These are phyloP conservation scores for Lithosia quadra DNA, from an alignment of 2,888 invertebrate genomes.

Conservation along the genomic window DNA sequence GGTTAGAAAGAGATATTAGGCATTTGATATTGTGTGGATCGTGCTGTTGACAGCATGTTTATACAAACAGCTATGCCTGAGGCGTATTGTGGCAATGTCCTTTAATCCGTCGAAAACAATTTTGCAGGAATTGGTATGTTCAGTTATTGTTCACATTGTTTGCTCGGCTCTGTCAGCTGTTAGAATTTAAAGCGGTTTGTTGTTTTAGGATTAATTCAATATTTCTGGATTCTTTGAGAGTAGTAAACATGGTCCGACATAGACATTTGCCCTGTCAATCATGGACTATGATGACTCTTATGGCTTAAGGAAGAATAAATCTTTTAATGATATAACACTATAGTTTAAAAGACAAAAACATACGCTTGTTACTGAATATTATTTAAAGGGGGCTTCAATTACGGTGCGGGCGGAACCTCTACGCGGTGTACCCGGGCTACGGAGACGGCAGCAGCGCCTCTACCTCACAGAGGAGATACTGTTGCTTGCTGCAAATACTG, in stretches of 20 bases:
- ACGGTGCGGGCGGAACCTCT: too few species aligned
- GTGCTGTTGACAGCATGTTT: slow-evolving; percentile 79
- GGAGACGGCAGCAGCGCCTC: too few species aligned
- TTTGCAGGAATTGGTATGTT: slow-evolving; percentile 50
- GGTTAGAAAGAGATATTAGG: slow-evolving; percentile 65
- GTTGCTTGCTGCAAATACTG: too few species aligned
- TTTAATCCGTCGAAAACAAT: slow-evolving; percentile 74
- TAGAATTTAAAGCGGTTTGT: slow-evolving; percentile 27
- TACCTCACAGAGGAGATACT: too few species aligned
- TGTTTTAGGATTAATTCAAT: slow-evolving; percentile 21
- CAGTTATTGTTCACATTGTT: slow-evolving; percentile 49
- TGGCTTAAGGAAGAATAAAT: too few species aligned
- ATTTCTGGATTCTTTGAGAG: neutral
- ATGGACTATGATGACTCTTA: too few species aligned
- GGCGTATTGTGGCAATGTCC: slow-evolving; percentile 67
- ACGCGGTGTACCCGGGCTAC: too few species aligned
- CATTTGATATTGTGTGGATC: slow-evolving; percentile 68
- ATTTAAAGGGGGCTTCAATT: too few species aligned
- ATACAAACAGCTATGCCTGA: slow-evolving; percentile 67
- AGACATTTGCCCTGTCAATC: too few species aligned
- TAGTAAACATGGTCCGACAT: neutral
- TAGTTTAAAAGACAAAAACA: too few species aligned
- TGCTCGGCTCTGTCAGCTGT: slow-evolving; percentile 44
- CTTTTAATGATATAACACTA: too few species aligned
- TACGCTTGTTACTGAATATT: too few species aligned